Conservation (phyloP, 2,797 vertebrate species). For the Pangasius mekongensis region DNA sequence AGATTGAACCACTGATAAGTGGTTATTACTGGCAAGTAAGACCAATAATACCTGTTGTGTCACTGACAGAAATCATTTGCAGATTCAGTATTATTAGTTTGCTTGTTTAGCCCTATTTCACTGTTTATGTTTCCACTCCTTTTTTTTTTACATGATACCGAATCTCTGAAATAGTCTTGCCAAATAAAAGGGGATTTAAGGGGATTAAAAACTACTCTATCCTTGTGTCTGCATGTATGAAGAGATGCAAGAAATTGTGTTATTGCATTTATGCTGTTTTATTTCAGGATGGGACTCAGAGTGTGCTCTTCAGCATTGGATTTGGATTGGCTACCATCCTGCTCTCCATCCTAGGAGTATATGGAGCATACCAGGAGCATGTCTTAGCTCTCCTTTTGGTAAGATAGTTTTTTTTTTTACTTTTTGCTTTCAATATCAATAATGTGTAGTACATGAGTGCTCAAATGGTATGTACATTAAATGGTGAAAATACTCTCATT, state of each 20-base stretch:
- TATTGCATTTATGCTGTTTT: background rate
- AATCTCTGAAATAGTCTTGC: background rate
- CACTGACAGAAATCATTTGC: background rate
- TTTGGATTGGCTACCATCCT: conserved; percentile 46
- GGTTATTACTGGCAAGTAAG: conserved; percentile 45
- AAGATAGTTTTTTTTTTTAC: background rate
- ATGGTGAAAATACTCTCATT: background rate
- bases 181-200: background rate
- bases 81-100: background rate
- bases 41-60: background rate
- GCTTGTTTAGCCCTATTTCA: background rate
- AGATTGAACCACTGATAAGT: conserved; percentile 18
- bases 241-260: background rate
- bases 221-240: no score
- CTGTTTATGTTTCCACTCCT: background rate
- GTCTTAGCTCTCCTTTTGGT: conserved; percentile 44
- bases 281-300: conserved; percentile 28
- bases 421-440: background rate
- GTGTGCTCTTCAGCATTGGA: conserved; percentile 34
- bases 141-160: background rate
- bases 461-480: background rate
- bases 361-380: conserved; percentile 41
- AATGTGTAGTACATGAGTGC: background rate
- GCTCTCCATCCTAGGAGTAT: conserved; percentile 44
- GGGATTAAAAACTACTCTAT: background rate